A percentile compares a stretch with the other conserved stretches of the same genome.
phyloP scores from a whole-genome alignment of 2,113 vertebrate genomes.

The Amphiprion percula region DNA sequence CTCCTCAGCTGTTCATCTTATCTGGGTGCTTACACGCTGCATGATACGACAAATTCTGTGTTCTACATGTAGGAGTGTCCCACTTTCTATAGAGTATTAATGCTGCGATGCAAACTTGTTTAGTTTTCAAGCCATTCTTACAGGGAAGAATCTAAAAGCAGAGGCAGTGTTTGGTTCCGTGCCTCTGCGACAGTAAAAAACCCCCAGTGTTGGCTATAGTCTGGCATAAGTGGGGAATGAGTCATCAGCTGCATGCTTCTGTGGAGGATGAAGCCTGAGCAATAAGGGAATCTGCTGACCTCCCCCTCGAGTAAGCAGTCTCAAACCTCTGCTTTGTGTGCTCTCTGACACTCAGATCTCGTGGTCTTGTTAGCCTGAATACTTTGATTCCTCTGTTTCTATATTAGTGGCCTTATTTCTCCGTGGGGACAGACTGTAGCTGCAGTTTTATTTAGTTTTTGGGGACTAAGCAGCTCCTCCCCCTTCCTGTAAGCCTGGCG shows the following conservation, averaged over 20 bases:
- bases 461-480: conserved; percentile 49
- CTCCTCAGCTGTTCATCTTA: conserved; percentile 43
- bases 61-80: not conserved
- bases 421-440: conserved; percentile 29
- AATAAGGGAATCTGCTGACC: conserved; percentile 68
- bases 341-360: conserved; percentile 33
- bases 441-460: conserved; percentile 65
- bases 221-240: conserved; percentile 70
- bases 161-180: conserved; percentile 36
- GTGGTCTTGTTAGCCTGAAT: conserved; percentile 47
- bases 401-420: conserved; percentile 32
- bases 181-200: conserved; percentile 41
- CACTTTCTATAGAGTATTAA: conserved; percentile 15
- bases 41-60: not conserved
- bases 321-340: conserved; percentile 71
- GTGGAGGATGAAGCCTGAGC: conserved; percentile 27
- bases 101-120: conserved; percentile 4
- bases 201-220: conserved; percentile 38
- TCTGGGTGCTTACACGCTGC: not conserved
- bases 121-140: not conserved
- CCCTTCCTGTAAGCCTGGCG: conserved; percentile 57
- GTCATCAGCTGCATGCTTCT: conserved; percentile 71
- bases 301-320: conserved; percentile 21
- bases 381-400: conserved; percentile 44
- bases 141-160: conserved; percentile 39